Evolutionary conservation across 2,113 vertebrate genomes (phyloP).

Genomic region (Vidua macroura): DNA sequence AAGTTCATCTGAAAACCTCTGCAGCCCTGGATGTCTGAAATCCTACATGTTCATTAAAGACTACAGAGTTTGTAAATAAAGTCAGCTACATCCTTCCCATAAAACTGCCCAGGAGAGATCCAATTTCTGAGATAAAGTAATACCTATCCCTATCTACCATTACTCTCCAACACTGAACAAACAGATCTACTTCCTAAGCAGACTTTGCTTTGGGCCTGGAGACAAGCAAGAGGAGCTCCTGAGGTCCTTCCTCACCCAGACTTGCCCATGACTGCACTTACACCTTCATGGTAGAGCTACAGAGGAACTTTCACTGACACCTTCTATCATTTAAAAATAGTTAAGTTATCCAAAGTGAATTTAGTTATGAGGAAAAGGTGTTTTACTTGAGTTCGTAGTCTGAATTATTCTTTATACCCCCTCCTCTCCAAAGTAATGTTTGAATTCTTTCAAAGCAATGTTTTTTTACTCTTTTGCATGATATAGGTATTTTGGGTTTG

Average conservation of each 20-base stretch:
- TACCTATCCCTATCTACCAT: neutral
- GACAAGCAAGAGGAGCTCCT: neutral
- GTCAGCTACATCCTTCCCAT: neutral
- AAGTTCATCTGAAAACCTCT: neutral
- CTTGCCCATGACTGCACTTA: neutral
- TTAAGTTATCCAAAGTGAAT: neutral
- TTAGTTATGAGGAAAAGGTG: neutral
- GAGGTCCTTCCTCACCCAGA: neutral
- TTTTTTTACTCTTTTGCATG: neutral
- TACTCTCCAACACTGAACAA: neutral
- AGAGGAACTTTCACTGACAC: neutral
- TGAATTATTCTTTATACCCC: neutral
- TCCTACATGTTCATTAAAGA: neutral
- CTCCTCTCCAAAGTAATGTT: neutral
- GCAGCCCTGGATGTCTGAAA: neutral
- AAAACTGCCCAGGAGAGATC: neutral
- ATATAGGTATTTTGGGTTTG: neutral
- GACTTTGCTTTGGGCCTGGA: neutral
- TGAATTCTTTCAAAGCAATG: neutral
- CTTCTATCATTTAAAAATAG: neutral
- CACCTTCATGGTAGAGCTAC: neutral
- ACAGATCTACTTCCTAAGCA: rapidly evolving
- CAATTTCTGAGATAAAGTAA: neutral
- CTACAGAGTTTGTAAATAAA: neutral
- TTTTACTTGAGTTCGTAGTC: neutral